Conservation (phyloP, 2,113 vertebrate genomes). For the Varanus komodoensis region DNA sequence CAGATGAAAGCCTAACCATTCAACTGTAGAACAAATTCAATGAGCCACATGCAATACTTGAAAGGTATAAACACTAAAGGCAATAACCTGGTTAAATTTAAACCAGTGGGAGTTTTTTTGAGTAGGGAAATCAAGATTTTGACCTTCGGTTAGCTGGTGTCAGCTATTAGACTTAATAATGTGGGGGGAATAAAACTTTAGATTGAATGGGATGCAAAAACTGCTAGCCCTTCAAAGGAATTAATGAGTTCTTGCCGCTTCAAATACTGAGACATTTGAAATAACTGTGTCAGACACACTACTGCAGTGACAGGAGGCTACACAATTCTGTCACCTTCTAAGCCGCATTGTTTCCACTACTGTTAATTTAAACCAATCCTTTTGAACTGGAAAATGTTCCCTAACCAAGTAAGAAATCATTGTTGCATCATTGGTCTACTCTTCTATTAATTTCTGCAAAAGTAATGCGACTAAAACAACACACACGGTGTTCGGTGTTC, state of each 20-base stretch:
- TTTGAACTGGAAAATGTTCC: not conserved
- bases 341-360: not conserved
- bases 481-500: not conserved
- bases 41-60: not conserved
- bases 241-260: conserved; percentile 5
- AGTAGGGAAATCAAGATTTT: conserved; percentile 1
- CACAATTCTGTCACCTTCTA: not conserved
- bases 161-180: conserved; percentile 34
- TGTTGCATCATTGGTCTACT: not conserved
- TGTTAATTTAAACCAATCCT: not conserved
- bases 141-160: not conserved
- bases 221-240: conserved; percentile 11
- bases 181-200: not conserved
- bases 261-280: not conserved
- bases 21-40: conserved; percentile 26
- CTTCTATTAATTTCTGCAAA: not conserved
- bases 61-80: conserved; percentile 37
- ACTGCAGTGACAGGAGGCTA: not conserved
- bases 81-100: not conserved
- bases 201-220: conserved; percentile 14
- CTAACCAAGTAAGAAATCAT: not conserved
- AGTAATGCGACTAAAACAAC: not conserved
- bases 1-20: conserved; percentile 59
- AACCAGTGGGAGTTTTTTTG: conserved; percentile 3
- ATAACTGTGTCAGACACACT: not conserved